Evolutionary conservation across 2,888 invertebrate genomes (phyloP).

Genomic region (Chironomus tentans): DNA sequence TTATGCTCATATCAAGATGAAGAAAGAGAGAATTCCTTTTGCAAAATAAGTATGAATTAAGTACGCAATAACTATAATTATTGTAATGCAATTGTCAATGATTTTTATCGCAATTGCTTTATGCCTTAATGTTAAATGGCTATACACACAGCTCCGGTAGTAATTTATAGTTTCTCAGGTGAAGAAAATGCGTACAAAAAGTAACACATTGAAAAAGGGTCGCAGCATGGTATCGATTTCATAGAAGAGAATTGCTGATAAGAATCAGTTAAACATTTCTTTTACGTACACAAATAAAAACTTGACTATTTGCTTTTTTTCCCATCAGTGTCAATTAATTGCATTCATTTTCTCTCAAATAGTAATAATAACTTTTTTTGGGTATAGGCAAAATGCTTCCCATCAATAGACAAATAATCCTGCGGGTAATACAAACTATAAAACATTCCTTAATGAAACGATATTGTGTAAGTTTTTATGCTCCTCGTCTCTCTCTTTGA

Average conservation of each 20-base stretch:
- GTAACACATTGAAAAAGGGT: neutral
- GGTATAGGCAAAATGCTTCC: neutral
- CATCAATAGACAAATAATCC: neutral
- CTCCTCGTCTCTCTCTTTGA: neutral
- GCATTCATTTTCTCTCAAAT: neutral
- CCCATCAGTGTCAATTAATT: slow-evolving; percentile 8
- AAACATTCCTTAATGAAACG: neutral
- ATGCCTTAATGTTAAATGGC: neutral
- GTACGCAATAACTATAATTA: slow-evolving; percentile 6
- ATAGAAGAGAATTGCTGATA: neutral
- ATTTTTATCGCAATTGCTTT: slow-evolving; percentile 1
- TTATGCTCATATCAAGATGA: too few species aligned
- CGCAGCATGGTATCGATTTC: slow-evolving; percentile 18
- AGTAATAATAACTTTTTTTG: neutral
- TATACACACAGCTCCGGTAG: neutral
- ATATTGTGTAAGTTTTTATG: neutral
- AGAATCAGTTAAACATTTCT: slow-evolving; percentile 1
- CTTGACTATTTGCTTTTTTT: neutral
- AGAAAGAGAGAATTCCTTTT: neutral
- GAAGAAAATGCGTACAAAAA: slow-evolving; percentile 5
- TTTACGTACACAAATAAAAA: neutral
- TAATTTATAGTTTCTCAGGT: slow-evolving; percentile 8
- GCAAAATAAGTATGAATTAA: neutral
- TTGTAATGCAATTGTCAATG: slow-evolving; percentile 13
- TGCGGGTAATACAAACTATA: neutral